These are phyloP conservation scores for Gorsachius goisagi DNA, from an alignment of 2,113 vertebrate genomes.

Conservation along the genomic window DNA sequence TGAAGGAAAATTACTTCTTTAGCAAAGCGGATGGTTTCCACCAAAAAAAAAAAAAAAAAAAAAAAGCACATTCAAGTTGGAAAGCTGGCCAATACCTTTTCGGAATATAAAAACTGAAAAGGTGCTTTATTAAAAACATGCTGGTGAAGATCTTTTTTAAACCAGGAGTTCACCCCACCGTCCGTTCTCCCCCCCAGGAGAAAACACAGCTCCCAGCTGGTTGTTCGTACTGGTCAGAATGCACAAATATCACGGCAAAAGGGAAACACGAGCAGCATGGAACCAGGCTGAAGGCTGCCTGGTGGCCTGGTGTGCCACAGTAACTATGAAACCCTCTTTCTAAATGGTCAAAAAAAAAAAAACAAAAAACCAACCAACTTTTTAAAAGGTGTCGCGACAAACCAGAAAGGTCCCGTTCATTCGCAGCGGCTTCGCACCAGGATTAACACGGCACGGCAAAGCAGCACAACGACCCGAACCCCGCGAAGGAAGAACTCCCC, in stretches of 20 bases:
- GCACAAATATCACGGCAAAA: background rate
- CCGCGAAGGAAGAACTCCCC: accelerated
- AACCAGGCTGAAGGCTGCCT: background rate
- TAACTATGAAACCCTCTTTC: background rate
- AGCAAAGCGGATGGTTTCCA: background rate
- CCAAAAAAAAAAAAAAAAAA: no score
- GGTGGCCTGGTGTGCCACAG: background rate
- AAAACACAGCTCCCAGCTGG: background rate
- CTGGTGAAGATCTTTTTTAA: background rate
- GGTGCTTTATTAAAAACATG: background rate
- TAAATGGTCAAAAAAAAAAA: background rate
- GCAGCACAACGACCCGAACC: background rate
- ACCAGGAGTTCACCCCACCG: background rate
- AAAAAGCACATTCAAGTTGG: background rate
- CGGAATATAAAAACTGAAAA: background rate
- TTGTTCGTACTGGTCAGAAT: background rate
- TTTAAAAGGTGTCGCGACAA: background rate
- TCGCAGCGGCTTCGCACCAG: background rate
- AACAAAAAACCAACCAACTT: no score
- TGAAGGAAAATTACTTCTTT: background rate
- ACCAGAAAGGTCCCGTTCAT: background rate
- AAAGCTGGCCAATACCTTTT: background rate
- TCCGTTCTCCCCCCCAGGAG: background rate
- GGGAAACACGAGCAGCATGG: background rate
- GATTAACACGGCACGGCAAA: background rate